phyloP scores from a whole-genome alignment of 2,888 invertebrate species.

The Neocrepidodera transversa region DNA sequence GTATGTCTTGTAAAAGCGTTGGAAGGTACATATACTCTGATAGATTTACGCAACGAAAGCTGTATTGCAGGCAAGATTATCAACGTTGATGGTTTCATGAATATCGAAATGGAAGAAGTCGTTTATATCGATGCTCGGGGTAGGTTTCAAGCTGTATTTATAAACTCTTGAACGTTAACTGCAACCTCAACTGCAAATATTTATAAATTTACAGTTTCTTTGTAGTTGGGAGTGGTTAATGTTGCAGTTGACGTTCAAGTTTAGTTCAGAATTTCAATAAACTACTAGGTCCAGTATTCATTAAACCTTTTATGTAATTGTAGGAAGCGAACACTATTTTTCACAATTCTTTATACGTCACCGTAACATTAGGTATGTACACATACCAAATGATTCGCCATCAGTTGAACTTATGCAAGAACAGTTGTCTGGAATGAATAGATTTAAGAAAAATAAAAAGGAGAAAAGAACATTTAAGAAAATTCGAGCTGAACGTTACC shows the following conservation, averaged over 20 bases:
- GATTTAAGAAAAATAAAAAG: constrained; percentile 23
- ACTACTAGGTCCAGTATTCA: too few species aligned
- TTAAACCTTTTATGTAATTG: constrained; percentile 25
- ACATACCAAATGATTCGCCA: constrained; percentile 65
- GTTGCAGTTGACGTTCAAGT: too few species aligned
- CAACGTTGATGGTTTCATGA: constrained; percentile 75
- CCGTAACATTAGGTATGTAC: constrained; percentile 73
- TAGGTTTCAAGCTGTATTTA: too few species aligned
- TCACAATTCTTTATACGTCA: constrained; percentile 69
- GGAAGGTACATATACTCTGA: constrained; percentile 66
- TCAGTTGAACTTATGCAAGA: constrained; percentile 46
- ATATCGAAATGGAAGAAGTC: constrained; percentile 69
- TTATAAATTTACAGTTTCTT: too few species aligned
- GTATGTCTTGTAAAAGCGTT: constrained; percentile 69
- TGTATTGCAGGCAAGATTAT: constrained; percentile 68
- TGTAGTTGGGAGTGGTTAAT: too few species aligned
- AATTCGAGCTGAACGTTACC: constrained; percentile 63
- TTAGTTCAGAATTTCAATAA: too few species aligned
- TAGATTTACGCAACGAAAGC: constrained; percentile 73
- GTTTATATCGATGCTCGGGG: constrained; percentile 70
- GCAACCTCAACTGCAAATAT: too few species aligned
- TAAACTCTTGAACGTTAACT: too few species aligned
- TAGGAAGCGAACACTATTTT: constrained; percentile 63
- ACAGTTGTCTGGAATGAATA: constrained; percentile 35
- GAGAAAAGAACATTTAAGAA: constrained; percentile 59